Conservation (phyloP, 1,140 invertebrate genomes). For the Drosophila sp. region DNA sequence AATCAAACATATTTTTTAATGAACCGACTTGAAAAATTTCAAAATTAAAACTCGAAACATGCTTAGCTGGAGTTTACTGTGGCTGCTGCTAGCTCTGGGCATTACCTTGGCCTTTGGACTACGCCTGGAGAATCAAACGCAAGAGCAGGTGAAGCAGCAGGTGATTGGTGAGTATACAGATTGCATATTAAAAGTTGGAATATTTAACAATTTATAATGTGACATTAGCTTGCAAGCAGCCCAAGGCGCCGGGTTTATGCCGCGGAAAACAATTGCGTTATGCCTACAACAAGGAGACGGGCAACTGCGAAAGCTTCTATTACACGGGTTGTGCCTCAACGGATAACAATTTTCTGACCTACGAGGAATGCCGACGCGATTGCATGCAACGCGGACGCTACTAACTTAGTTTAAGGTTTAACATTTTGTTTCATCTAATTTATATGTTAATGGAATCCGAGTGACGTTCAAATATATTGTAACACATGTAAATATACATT, state of each 20-base stretch:
- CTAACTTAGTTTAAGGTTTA: constrained; percentile 19
- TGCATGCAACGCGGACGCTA: constrained; percentile 74
- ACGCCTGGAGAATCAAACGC: constrained; percentile 63
- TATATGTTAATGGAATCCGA: constrained; percentile 9
- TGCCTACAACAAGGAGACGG: constrained; percentile 69
- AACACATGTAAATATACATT: no score
- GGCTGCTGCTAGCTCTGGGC: constrained; percentile 28
- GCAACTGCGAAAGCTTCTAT: constrained; percentile 77
- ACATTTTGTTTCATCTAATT: background rate
- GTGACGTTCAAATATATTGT: background rate
- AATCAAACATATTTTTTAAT: constrained; percentile 35
- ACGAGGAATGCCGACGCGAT: constrained; percentile 78
- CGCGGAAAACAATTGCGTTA: constrained; percentile 68
- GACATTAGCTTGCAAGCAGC: constrained; percentile 65
- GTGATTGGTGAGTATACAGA: constrained; percentile 40
- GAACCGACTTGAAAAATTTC: background rate
- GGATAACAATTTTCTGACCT: constrained; percentile 77
- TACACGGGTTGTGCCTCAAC: constrained; percentile 75
- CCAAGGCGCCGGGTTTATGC: constrained; percentile 72
- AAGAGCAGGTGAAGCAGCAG: constrained; percentile 44
- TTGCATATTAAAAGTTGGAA: background rate
- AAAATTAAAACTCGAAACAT: background rate
- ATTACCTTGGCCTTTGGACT: constrained; percentile 19
- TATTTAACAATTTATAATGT: no score
- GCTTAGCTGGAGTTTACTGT: constrained; percentile 37